Conservation (phyloP, 2,888 invertebrate genomes). For the Podabrus alpinus region DNA sequence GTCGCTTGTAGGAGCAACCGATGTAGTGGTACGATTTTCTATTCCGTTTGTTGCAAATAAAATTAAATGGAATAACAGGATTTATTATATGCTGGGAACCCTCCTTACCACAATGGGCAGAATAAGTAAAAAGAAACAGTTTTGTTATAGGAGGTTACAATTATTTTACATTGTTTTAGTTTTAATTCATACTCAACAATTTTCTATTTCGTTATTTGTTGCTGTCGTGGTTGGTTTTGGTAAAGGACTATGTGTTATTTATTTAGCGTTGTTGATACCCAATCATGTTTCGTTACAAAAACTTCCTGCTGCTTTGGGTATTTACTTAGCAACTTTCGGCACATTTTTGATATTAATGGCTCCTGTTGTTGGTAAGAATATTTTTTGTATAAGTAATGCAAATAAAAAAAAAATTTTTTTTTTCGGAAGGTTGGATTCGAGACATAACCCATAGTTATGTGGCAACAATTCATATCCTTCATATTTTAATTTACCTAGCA, state of each 20-base stretch:
- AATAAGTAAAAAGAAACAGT: conserved; percentile 58
- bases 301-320: conserved; percentile 71
- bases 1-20: conserved; percentile 70
- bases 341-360: conserved; percentile 65
- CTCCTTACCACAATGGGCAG: conserved; percentile 69
- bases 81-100: conserved; percentile 72
- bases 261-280: conserved; percentile 75
- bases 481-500: conserved; percentile 67
- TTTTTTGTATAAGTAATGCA: too few relatives aligned
- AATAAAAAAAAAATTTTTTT: conserved; percentile 12
- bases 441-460: conserved; percentile 63
- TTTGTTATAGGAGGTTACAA: background rate
- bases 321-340: conserved; percentile 70
- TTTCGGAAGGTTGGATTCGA: conserved; percentile 67
- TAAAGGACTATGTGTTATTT: conserved; percentile 73
- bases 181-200: conserved; percentile 65
- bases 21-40: conserved; percentile 68
- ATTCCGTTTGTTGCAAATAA: conserved; percentile 71
- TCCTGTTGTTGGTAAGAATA: conserved; percentile 71
- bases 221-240: conserved; percentile 71
- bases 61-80: conserved; percentile 71
- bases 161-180: conserved; percentile 50
- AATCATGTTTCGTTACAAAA: conserved; percentile 71
- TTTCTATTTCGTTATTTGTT: conserved; percentile 60
- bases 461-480: conserved; percentile 67